Evolutionary conservation across 2,888 invertebrate species (phyloP).

Genomic region (Meandrusa payeni): DNA sequence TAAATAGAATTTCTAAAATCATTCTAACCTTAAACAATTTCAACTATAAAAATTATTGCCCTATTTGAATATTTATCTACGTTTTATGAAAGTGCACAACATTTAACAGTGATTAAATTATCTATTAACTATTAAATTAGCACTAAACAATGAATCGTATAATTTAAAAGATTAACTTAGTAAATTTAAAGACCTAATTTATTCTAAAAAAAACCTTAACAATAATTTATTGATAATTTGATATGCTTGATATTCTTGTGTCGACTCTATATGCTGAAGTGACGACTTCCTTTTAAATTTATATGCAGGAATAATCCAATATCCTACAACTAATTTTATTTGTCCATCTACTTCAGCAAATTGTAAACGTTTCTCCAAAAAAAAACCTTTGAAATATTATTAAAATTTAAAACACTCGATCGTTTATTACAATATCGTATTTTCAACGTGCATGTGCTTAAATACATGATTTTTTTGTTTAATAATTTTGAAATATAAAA

Average conservation of each 20-base stretch:
- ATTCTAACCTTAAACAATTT: constrained; percentile 19
- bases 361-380: constrained; percentile 2
- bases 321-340: background rate
- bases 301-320: background rate
- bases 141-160: constrained; percentile 58
- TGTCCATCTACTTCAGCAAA: constrained; percentile 15
- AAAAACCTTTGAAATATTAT: no score
- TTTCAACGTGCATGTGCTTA: constrained; percentile 46
- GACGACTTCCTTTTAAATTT: background rate
- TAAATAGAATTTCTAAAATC: constrained; percentile 1
- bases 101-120: constrained; percentile 80
- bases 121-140: constrained; percentile 58
- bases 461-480: constrained; percentile 40
- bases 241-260: constrained; percentile 79
- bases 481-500: constrained; percentile 57
- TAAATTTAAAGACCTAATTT: constrained; percentile 50
- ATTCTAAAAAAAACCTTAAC: constrained; percentile 46
- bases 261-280: constrained; percentile 47
- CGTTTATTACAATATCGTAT: constrained; percentile 39
- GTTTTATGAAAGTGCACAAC: constrained; percentile 75
- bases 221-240: constrained; percentile 45
- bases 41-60: constrained; percentile 68
- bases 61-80: constrained; percentile 63
- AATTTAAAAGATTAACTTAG: constrained; percentile 52
- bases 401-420: no score